Conservation (phyloP, 2,888 invertebrate genomes). For the Thecophora atra region DNA sequence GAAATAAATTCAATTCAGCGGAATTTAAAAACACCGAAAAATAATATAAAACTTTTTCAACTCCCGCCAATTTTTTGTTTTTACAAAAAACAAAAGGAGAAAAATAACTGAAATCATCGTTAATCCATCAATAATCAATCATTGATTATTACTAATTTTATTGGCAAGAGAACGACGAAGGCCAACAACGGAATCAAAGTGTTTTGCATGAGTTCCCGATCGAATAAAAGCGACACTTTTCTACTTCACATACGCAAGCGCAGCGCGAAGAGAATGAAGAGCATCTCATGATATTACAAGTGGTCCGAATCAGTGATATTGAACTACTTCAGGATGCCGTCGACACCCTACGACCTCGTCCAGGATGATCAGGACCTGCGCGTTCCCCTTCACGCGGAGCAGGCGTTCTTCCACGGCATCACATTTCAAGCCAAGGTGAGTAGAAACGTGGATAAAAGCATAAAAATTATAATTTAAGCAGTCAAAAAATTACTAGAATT, state of each 20-base stretch:
- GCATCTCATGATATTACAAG: conserved; percentile 67
- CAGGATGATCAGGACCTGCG: conserved; percentile 95
- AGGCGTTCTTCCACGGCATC: conserved; percentile 93
- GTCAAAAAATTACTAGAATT: too few relatives aligned
- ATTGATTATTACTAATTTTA: too few relatives aligned
- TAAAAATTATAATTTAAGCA: too few relatives aligned
- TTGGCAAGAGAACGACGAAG: too few relatives aligned
- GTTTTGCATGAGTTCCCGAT: conserved; percentile 63
- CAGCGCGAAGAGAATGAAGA: conserved; percentile 66
- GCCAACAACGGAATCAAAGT: neutral
- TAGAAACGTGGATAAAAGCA: neutral
- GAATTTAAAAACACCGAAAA: too few relatives aligned
- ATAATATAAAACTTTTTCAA: too few relatives aligned
- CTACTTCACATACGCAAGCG: conserved; percentile 64
- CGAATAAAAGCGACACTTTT: conserved; percentile 52
- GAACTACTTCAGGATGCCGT: conserved; percentile 77
- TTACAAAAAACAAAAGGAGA: too few relatives aligned
- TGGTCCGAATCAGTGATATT: conserved; percentile 67
- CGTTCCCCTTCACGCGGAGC: conserved; percentile 96
- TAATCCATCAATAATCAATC: too few relatives aligned
- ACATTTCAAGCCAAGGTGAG: conserved; percentile 96
- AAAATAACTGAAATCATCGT: too few relatives aligned
- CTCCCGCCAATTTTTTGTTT: too few relatives aligned
- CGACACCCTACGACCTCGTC: conserved; percentile 91
- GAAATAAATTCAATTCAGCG: too few relatives aligned